A percentile compares a stretch with the other conserved stretches of the same genome.
Evolutionary conservation across 2,113 vertebrate species (phyloP).

Genomic region (Ifrita kowaldi): DNA sequence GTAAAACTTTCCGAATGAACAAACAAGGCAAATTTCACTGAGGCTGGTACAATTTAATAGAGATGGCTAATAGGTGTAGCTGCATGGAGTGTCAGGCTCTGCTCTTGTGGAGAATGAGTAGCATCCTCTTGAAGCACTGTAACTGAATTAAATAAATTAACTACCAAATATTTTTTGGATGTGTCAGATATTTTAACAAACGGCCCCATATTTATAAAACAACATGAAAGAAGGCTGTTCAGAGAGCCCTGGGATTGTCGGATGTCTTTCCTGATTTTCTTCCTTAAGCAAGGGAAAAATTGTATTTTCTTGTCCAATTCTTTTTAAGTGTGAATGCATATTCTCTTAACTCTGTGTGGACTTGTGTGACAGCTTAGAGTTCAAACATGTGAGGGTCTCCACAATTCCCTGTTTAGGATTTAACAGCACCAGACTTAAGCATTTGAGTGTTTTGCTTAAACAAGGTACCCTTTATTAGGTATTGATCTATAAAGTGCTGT

Average conservation of each 20-base stretch:
- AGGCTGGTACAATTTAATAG: neutral
- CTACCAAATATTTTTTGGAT: neutral
- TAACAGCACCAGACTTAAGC: neutral
- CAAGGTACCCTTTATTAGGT: neutral
- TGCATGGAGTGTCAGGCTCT: neutral
- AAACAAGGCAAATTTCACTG: neutral
- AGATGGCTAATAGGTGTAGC: neutral
- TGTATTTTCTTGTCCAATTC: neutral
- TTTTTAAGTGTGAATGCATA: neutral
- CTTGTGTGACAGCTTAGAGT: neutral
- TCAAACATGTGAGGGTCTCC: neutral
- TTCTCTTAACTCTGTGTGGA: neutral
- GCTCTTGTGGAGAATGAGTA: neutral
- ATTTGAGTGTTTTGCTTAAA: neutral
- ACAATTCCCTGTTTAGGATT: neutral
- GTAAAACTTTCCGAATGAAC: neutral
- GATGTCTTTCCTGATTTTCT: neutral
- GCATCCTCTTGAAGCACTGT: slow-evolving; percentile 7
- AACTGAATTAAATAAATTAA: slow-evolving; percentile 28
- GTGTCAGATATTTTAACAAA: neutral
- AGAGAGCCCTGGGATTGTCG: neutral
- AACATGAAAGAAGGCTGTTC: neutral
- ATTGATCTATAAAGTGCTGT: neutral
- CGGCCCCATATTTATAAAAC: neutral
- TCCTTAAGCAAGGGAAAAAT: neutral